These are phyloP conservation scores for Trissolcus basalis DNA, from an alignment of 1,140 invertebrate genomes.

Conservation along the genomic window DNA sequence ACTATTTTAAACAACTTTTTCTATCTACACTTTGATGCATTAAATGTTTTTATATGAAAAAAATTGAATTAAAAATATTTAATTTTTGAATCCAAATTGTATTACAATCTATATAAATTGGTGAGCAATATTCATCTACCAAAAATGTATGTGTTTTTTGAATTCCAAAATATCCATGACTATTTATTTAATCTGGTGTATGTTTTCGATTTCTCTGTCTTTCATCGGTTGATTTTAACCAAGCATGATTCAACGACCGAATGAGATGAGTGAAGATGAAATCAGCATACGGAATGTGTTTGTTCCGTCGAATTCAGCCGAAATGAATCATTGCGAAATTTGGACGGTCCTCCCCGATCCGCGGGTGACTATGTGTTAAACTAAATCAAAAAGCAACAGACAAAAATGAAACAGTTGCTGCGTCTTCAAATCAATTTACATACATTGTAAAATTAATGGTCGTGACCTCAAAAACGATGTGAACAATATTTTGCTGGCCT, in stretches of 20 bases:
- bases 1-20: too few relatives aligned
- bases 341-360: background rate
- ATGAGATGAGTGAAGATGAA: slow-evolving; percentile 16
- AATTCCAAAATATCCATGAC: too few relatives aligned
- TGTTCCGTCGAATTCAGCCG: slow-evolving; percentile 16
- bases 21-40: too few relatives aligned
- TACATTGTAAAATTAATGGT: background rate
- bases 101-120: too few relatives aligned
- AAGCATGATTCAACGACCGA: background rate
- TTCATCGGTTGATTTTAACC: background rate
- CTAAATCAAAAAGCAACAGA: background rate
- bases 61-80: too few relatives aligned
- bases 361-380: background rate
- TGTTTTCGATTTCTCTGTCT: too few relatives aligned
- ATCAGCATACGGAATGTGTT: slow-evolving; percentile 18
- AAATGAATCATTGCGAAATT: slow-evolving; percentile 25
- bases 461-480: background rate
- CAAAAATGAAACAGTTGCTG: background rate
- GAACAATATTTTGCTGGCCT: background rate
- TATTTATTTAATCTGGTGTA: too few relatives aligned
- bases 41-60: too few relatives aligned
- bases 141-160: too few relatives aligned
- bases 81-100: too few relatives aligned
- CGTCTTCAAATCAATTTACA: slow-evolving; percentile 1
- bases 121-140: too few relatives aligned